Evolutionary conservation across 2,113 vertebrate genomes (phyloP).

Genomic region (Cygnus buccinator): DNA sequence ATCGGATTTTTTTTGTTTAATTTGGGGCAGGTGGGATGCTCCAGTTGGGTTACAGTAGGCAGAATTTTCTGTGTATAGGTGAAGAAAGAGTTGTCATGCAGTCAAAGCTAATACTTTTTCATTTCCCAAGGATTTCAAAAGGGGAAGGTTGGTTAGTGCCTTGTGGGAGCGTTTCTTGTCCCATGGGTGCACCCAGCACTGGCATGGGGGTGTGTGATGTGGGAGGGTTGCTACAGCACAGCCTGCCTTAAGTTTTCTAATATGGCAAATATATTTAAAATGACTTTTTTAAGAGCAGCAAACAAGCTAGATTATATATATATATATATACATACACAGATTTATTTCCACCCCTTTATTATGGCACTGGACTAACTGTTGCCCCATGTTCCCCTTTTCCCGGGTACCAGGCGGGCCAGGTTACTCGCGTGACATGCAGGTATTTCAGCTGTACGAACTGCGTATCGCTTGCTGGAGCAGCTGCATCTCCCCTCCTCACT

Average conservation of each 20-base stretch:
- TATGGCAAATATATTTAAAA: neutral
- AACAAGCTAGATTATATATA: neutral
- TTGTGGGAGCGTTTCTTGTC: rapidly evolving
- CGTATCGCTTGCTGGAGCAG: neutral
- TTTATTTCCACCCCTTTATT: neutral
- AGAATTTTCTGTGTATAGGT: neutral
- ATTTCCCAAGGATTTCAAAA: neutral
- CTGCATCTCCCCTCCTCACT: neutral
- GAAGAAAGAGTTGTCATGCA: neutral
- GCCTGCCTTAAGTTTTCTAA: neutral
- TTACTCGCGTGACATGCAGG: neutral
- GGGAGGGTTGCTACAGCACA: neutral
- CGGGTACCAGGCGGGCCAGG: neutral
- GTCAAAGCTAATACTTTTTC: neutral
- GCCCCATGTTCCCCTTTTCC: neutral
- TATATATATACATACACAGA: neutral
- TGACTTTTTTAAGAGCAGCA: neutral
- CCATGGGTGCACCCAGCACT: rapidly evolving
- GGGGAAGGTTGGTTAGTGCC: neutral
- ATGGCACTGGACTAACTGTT: neutral
- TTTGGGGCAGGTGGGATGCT: neutral
- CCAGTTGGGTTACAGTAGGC: rapidly evolving
- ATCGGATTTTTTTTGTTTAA: neutral
- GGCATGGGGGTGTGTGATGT: neutral
- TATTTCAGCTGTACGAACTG: neutral